Evolutionary conservation across 2,888 invertebrate genomes (phyloP).

Genomic region (Tetropium fuscum): DNA sequence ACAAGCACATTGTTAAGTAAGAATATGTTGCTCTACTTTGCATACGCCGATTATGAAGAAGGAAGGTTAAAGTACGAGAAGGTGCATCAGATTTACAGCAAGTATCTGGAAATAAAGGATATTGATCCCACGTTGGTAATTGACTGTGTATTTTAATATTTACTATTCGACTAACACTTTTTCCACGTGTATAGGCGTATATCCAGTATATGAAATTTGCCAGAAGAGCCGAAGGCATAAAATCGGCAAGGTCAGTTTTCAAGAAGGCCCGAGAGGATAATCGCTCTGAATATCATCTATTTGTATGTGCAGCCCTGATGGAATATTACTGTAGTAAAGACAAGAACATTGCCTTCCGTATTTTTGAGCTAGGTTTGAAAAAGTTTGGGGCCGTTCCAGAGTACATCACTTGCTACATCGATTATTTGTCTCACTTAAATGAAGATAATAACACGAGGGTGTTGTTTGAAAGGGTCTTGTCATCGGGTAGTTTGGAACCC

Average conservation of each 20-base stretch:
- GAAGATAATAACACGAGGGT: slow-evolving; percentile 99
- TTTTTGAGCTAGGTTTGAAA: slow-evolving; percentile 97
- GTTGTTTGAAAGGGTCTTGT: slow-evolving; percentile 96
- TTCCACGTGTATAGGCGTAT: slow-evolving; percentile 87
- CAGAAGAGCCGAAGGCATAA: slow-evolving; percentile 96
- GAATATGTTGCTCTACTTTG: slow-evolving; percentile 95
- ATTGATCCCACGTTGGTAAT: slow-evolving; percentile 95
- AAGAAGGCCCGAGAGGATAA: slow-evolving; percentile 94
- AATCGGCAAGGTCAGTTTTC: slow-evolving; percentile 94
- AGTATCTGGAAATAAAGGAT: slow-evolving; percentile 88
- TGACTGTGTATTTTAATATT: slow-evolving; percentile 35
- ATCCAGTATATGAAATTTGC: slow-evolving; percentile 99
- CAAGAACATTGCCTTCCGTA: slow-evolving; percentile 94
- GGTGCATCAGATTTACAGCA: slow-evolving; percentile 95
- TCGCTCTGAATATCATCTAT: slow-evolving; percentile 90
- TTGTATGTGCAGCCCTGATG: slow-evolving; percentile 97
- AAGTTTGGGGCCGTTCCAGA: slow-evolving; percentile 96
- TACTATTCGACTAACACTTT: no score
- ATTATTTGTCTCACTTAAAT: slow-evolving; percentile 97
- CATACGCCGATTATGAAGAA: slow-evolving; percentile 99
- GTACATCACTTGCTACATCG: slow-evolving; percentile 95
- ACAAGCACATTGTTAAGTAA: slow-evolving; percentile 89
- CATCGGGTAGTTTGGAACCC: slow-evolving; percentile 89
- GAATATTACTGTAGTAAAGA: slow-evolving; percentile 99
- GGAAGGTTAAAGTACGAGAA: slow-evolving; percentile 95